Evolutionary conservation across 2,797 vertebrate species (phyloP).

Genomic region (Hapalemur alaotrensis): DNA sequence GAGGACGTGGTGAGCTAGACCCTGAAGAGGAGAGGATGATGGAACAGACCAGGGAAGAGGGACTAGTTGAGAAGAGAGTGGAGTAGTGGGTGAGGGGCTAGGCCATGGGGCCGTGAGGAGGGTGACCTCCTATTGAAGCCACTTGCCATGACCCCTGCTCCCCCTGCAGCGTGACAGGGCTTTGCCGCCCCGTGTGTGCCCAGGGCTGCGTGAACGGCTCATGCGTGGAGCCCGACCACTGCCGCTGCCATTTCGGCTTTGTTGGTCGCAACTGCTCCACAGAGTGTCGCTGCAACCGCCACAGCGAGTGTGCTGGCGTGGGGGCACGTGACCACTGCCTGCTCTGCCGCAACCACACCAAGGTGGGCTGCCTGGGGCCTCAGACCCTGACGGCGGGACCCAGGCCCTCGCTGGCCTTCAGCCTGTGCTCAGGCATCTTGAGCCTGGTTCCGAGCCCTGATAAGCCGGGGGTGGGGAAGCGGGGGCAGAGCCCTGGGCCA

Average conservation of each 20-base stretch:
- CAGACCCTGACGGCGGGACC: rapidly evolving
- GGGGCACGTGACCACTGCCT: constrained; percentile 90
- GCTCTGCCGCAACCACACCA: constrained; percentile 94
- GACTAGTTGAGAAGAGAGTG: background rate
- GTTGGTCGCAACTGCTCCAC: constrained; percentile 94
- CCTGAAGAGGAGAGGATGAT: rapidly evolving
- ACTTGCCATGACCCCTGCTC: background rate
- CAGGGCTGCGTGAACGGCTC: constrained; percentile 95
- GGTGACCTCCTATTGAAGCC: too few species aligned
- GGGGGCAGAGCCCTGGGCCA: background rate
- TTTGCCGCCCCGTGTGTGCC: constrained; percentile 93
- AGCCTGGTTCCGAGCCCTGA: background rate
- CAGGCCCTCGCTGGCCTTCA: background rate
- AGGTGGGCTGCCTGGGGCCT: constrained; percentile 79
- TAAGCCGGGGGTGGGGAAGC: background rate
- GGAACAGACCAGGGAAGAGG: background rate
- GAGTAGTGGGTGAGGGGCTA: background rate
- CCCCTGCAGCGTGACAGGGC: constrained; percentile 85
- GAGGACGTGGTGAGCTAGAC: background rate
- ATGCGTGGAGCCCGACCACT: constrained; percentile 92
- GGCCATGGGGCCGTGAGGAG: rapidly evolving
- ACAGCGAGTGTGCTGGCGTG: constrained; percentile 93
- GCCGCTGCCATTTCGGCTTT: constrained; percentile 94
- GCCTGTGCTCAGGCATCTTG: background rate
- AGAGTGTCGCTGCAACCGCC: constrained; percentile 95